Conservation (phyloP, 2,797 vertebrate species). For the Ceryle rudis region DNA sequence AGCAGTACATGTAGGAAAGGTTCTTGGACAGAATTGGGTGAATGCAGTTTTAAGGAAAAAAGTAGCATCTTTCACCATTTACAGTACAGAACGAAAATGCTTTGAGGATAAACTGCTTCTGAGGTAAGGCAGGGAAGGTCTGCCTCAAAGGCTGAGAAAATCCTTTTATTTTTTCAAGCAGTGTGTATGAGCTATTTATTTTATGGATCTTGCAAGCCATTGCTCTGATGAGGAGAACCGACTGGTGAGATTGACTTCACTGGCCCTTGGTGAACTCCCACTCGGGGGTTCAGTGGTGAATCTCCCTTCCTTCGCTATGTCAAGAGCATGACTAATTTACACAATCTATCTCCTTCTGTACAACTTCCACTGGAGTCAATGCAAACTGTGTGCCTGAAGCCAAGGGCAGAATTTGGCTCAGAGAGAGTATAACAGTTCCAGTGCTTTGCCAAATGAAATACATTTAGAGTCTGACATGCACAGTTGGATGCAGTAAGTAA, state of each 20-base stretch:
- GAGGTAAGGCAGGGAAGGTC: neutral
- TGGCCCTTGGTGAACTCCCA: conserved; percentile 30
- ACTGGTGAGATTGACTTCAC: neutral
- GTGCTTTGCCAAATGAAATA: conserved; percentile 62
- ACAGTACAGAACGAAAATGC: neutral
- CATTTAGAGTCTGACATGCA: conserved; percentile 43
- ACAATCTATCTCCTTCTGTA: conserved; percentile 52
- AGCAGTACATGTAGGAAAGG: neutral
- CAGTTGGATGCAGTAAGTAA: conserved; percentile 12
- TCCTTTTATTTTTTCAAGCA: conserved; percentile 13
- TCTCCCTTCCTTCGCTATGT: conserved; percentile 2
- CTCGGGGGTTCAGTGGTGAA: neutral
- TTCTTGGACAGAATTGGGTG: neutral
- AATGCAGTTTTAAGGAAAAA: neutral
- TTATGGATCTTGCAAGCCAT: conserved; percentile 8
- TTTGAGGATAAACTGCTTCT: neutral
- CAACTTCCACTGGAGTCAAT: conserved; percentile 54
- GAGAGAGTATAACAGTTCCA: conserved; percentile 38
- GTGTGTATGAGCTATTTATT: neutral
- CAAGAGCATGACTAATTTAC: conserved; percentile 43
- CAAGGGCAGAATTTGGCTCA: conserved; percentile 64
- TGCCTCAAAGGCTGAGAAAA: neutral
- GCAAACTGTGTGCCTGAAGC: conserved; percentile 55
- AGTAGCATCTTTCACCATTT: neutral
- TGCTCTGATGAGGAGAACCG: neutral